Base-by-base conservation (phyloP, 2,797 vertebrate species). In the Atherinosoma microstoma region DNA sequence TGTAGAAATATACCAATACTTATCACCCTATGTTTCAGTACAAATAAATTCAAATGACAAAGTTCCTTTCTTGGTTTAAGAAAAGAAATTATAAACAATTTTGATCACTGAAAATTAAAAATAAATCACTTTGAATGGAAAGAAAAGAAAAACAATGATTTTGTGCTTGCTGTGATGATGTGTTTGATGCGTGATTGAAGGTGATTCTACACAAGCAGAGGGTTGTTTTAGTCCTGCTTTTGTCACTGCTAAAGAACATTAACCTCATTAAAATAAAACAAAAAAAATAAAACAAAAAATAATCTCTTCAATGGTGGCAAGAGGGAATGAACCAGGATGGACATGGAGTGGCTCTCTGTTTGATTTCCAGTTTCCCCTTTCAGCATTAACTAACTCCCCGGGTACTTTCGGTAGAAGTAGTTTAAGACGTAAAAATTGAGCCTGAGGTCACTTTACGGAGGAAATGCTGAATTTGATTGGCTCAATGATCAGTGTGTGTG, bases 401-500 rank as follows among this genome's bases (percentile, higher is more conserved):
- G 57, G 11, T 53, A 63, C 45, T 20, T 67, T 38, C 58, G 12
- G 24, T 45, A 60, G n/a, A 56, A 16, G 32, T 27, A 45, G 34
- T 51, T 64, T 79, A 85, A 89, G 80, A 85, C 53, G 9, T 70
- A 68, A 58, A 0, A 29, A 70, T 51, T 3, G 38, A 80, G 62
- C 67, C 38, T 56, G 32, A 6, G 27, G 29, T 70, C 61, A 13
- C 24, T 64, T 47, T 2, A 9, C 6, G 16, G 54, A 65, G 63
- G 74, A 78, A 82, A 72, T 40, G 16, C 2, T n/a, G n/a, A 61
- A 36, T 64, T 58, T 0, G 8, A 38, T 54, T 60, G 27, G 59
- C 54, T 62, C 16, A 22, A 56, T 11, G 62, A 67, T 40, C 4
- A 2, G 20, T 62, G 62, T 3, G 62, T 3, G 38, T n/a, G 9